Conservation (phyloP, 1,140 invertebrate species). For the Copidosoma floridanum region DNA sequence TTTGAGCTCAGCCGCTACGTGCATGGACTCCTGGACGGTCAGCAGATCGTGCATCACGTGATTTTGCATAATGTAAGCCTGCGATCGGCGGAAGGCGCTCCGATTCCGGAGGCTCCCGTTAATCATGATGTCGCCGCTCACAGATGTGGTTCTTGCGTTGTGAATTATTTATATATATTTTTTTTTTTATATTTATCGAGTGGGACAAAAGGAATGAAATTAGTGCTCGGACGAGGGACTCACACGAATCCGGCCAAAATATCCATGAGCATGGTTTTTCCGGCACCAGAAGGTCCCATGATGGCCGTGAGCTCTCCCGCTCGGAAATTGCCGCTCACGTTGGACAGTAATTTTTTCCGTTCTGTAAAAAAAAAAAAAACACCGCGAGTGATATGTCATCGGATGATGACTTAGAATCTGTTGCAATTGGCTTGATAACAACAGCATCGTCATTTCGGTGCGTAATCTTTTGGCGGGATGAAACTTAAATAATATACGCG, state of each 20-base stretch:
- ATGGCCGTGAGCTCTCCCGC: conserved; percentile 72
- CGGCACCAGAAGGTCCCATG: conserved; percentile 85
- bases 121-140: conserved; percentile 59
- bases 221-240: conserved; percentile 29
- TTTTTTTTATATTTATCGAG: too few relatives aligned
- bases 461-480: too few relatives aligned
- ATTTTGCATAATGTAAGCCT: conserved; percentile 90
- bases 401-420: too few relatives aligned
- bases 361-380: conserved; percentile 48
- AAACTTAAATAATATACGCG: too few relatives aligned
- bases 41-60: conserved; percentile 79
- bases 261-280: conserved; percentile 79
- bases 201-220: neutral
- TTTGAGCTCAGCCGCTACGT: conserved; percentile 83
- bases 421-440: too few relatives aligned
- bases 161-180: too few relatives aligned
- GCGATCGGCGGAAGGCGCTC: conserved; percentile 76
- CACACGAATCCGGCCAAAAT: conserved; percentile 74
- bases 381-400: too few relatives aligned
- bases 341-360: conserved; percentile 61
- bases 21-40: conserved; percentile 82
- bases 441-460: too few relatives aligned
- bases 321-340: conserved; percentile 62
- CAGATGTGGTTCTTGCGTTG: conserved; percentile 61
- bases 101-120: conserved; percentile 74